Evolutionary conservation across 37 sponge, comb jelly and placozoan species (phyloP), one percentile per base, ranked within the genome.

Genomic region (Ianthella basta): DNA sequence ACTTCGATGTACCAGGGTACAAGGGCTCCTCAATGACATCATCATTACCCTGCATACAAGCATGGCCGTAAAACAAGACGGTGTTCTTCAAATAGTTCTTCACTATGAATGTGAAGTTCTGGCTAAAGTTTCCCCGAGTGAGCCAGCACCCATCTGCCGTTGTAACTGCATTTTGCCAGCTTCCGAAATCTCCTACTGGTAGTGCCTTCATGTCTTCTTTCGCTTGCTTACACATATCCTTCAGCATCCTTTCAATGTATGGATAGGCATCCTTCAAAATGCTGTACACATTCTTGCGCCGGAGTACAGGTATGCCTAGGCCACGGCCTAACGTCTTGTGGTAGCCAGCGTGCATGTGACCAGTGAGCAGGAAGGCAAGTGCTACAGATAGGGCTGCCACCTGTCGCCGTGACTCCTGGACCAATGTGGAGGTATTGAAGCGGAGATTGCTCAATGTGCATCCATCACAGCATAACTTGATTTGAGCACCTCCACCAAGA

Each of bases 121-220:
- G 79, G 14, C 50, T 63, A 57, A 57, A 59, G 14, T 74, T 0
- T 0, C 86, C 86, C 15, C 86, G 21, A 0, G 86, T 85, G 0
- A 78, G 86, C 79, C 79, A 85, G 21, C 41, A 27, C 20, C 70
- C 80, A 86, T 79, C 86, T 3, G 57, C 80, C 13, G 61, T 19
- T 15, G 80, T 86, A 1, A 86, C 69, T n/a, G 80, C 86, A 29
- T 55, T 61, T 27, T 79, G 15, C 67, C 66, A 86, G 0, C 33
- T 44, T 0, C 84, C 84, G 0, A 72, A 24, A 0, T 70, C 73
- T 3, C 4, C 36, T 40, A 61, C 38, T 4, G 39, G 29, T 37
- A 55, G 35, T 23, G 14, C 56, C 56, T 86, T 86, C 87, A 86
- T 86, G 15, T 86, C 70, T 21, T 41, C 57, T 34, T 80, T 86